Base-by-base conservation (phyloP, 2,888 invertebrate species). In the Brenthis hecate region DNA sequence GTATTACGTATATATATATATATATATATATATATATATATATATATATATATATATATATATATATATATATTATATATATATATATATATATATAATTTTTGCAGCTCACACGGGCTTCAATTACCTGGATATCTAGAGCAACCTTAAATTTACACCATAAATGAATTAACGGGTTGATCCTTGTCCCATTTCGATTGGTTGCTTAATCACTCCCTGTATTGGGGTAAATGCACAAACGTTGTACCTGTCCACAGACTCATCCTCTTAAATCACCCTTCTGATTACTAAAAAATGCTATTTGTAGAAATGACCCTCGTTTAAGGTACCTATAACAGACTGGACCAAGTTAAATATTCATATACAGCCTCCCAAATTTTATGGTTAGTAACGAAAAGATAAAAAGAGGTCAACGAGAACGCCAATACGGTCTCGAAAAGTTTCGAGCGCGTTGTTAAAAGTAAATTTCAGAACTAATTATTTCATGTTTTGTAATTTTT, bases 151-250 rank as follows among this genome's bases (percentile, higher is more conserved):
- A 79, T 82, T 80, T 78, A 83, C 84, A 84, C 79, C 80, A 82
- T 84, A 86, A 86, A 86, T 85, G 82, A 82, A 85, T 87, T 84
- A 86, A 80, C 81, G 81, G 85, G 81, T 83, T 79, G 78, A 80
- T 75, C 78, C 75, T 70, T 70, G 71, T 75, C 76, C 78, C 75
- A 75, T 73, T 79, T 76, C 77, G 78, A 81, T 82, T 81, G 79
- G 83, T 78, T 77, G 78, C 80, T 79, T 83, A 82, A 84, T 85
- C 78, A 81, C 77, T 77, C 67, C 76, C 74, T 75, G 73, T 76
- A 71, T 72, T 75, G 78, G 73, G 80, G 78, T 84, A 85, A 84
- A 89, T 87, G 89, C 85, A 83, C 77, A 79, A 87, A 86, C 82
- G 83, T 74, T 88, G 87, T 89, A 80, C 78, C 81, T 84, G 85